Percentiles rank a stretch among this genome's conserved stretches.
Evolutionary conservation across 2,797 vertebrate species (phyloP).

Genomic region (Cottoperca gobio): DNA sequence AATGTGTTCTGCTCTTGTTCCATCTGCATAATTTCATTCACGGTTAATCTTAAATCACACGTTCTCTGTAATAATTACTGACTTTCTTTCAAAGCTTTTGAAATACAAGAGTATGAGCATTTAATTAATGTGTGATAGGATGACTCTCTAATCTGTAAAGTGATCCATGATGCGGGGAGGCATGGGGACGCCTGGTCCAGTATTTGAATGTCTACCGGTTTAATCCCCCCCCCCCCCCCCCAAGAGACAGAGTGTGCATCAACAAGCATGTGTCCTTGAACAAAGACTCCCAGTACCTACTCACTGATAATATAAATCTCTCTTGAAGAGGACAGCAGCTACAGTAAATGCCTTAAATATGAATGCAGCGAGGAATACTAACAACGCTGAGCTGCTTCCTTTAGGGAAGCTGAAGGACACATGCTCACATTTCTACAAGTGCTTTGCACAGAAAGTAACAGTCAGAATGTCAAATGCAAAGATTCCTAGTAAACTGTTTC

Average conservation of each 20-base stretch:
- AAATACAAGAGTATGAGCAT: neutral
- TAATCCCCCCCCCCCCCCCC: conserved; percentile 2
- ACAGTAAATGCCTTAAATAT: conserved; percentile 35
- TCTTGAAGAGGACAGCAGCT: conserved; percentile 23
- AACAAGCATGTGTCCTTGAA: conserved; percentile 47
- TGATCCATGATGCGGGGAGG: neutral
- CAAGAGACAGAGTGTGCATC: conserved; percentile 13
- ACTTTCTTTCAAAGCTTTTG: neutral
- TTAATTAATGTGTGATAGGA: neutral
- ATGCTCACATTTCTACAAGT: neutral
- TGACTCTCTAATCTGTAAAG: neutral
- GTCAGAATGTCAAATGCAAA: neutral
- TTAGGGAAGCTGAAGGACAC: conserved; percentile 42
- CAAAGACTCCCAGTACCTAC: conserved; percentile 16
- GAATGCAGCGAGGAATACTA: conserved; percentile 15
- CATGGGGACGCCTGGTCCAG: neutral
- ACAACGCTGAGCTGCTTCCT: conserved; percentile 13
- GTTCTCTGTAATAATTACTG: neutral
- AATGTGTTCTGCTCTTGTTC: neutral
- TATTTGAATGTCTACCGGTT: conserved; percentile 38
- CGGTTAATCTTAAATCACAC: neutral
- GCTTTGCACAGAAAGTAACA: neutral
- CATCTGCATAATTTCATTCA: neutral
- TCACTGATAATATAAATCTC: conserved; percentile 27
- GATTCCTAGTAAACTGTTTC: neutral